Conservation (phyloP, 2,797 vertebrate genomes). For the Pipistrellus pygmaeus region DNA sequence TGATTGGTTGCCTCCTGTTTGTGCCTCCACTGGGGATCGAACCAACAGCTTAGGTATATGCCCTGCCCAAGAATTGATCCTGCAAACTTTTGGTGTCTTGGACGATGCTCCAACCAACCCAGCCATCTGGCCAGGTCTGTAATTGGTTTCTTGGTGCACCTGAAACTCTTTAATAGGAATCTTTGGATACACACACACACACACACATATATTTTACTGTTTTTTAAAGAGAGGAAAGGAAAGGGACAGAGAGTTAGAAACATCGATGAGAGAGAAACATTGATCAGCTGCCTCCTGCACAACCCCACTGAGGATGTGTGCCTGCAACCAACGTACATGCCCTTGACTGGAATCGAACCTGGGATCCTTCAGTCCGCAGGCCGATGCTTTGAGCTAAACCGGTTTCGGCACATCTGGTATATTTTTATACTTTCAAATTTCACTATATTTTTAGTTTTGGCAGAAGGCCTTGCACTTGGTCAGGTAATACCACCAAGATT, state of each 20-base stretch:
- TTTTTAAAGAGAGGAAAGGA: too few relatives aligned
- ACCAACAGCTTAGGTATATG: not conserved
- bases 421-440: conserved; percentile 39
- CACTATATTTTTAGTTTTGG: conserved; percentile 15
- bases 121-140: not conserved
- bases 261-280: too few relatives aligned
- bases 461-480: not conserved
- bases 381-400: too few relatives aligned
- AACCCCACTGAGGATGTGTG: too few relatives aligned
- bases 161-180: not conserved
- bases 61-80: not conserved
- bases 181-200: not conserved
- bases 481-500: not conserved
- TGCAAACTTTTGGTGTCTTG: not conserved
- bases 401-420: not conserved
- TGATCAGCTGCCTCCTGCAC: too few relatives aligned
- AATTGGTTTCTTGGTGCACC: not conserved
- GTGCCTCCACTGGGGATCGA: not conserved
- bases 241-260: too few relatives aligned
- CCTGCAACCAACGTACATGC: too few relatives aligned
- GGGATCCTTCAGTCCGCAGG: too few relatives aligned
- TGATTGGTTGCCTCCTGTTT: not conserved
- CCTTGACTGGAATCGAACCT: too few relatives aligned
- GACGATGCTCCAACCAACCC: not conserved
- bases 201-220: too few relatives aligned